These are phyloP conservation scores for Xenus cinereus DNA, from an alignment of 2,113 vertebrate genomes.

Conservation along the genomic window DNA sequence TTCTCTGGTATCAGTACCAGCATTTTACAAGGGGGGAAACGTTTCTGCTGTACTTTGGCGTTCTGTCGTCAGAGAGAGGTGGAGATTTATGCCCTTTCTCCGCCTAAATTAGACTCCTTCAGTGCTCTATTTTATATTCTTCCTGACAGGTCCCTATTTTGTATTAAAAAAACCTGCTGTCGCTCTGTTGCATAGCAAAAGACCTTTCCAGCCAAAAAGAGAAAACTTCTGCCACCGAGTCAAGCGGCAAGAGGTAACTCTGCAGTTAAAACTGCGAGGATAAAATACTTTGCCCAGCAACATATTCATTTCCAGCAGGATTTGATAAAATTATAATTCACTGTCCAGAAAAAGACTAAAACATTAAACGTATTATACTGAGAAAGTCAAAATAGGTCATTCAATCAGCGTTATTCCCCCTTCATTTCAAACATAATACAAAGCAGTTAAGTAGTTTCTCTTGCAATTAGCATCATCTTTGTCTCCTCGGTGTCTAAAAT, in stretches of 20 bases:
- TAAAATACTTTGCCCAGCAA: constrained; percentile 23
- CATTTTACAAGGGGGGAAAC: background rate
- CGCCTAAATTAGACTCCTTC: constrained; percentile 34
- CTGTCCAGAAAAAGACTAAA: constrained; percentile 36
- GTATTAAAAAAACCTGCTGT: background rate
- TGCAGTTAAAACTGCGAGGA: background rate
- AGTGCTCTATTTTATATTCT: constrained; percentile 35
- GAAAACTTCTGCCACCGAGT: background rate
- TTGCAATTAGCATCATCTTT: constrained; percentile 59
- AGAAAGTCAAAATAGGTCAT: constrained; percentile 67
- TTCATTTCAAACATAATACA: constrained; percentile 44
- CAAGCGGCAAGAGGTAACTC: background rate
- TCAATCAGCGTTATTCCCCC: constrained; percentile 28
- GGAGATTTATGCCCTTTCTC: constrained; percentile 50
- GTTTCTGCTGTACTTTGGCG: constrained; percentile 24
- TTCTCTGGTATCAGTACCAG: background rate
- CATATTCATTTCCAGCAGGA: constrained; percentile 15
- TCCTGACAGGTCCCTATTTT: constrained; percentile 55
- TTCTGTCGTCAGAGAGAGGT: constrained; percentile 32
- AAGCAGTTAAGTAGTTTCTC: constrained; percentile 46
- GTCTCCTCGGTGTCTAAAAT: constrained; percentile 23
- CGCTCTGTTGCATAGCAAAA: background rate
- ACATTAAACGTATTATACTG: constrained; percentile 15
- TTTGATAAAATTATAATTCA: constrained; percentile 44
- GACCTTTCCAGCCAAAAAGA: background rate